These are phyloP conservation scores for Drosophila borborema DNA, from an alignment of 2,888 invertebrate genomes.

Conservation along the genomic window DNA sequence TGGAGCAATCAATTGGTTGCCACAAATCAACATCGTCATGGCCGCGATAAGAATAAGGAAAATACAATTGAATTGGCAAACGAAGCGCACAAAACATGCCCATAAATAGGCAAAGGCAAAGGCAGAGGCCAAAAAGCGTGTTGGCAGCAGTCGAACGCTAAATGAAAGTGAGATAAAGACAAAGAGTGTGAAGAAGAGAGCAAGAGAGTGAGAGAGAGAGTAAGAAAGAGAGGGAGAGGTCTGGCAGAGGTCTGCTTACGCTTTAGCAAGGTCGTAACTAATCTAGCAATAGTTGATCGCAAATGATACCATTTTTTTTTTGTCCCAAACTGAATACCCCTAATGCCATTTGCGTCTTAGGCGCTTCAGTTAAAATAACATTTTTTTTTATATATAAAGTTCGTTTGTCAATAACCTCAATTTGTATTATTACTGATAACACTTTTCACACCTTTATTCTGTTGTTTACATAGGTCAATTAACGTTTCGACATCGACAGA, in stretches of 20 bases:
- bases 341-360: not conserved
- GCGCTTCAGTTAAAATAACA: not conserved
- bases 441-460: conserved; percentile 43
- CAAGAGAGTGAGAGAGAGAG: conserved; percentile 1
- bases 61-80: conserved; percentile 39
- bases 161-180: conserved; percentile 13
- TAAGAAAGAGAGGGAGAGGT: not conserved
- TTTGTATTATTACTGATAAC: conserved; percentile 40
- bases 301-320: not conserved
- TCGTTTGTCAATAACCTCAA: conserved; percentile 26
- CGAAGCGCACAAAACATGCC: conserved; percentile 58
- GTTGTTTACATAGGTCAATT: conserved; percentile 42
- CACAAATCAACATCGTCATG: conserved; percentile 22
- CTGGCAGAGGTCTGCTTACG: not conserved
- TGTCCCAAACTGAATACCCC: not conserved
- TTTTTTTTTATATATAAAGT: not conserved
- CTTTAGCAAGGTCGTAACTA: conserved; percentile 59
- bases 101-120: conserved; percentile 75
- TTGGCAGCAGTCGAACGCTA: conserved; percentile 14
- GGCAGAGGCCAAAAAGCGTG: conserved; percentile 38
- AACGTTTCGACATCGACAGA: conserved; percentile 24
- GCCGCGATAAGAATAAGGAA: conserved; percentile 52
- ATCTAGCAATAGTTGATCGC: conserved; percentile 31
- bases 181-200: conserved; percentile 1
- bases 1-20: conserved; percentile 21